Base-by-base conservation (phyloP, 2,797 vertebrate genomes). In the Rhinella marina region DNA sequence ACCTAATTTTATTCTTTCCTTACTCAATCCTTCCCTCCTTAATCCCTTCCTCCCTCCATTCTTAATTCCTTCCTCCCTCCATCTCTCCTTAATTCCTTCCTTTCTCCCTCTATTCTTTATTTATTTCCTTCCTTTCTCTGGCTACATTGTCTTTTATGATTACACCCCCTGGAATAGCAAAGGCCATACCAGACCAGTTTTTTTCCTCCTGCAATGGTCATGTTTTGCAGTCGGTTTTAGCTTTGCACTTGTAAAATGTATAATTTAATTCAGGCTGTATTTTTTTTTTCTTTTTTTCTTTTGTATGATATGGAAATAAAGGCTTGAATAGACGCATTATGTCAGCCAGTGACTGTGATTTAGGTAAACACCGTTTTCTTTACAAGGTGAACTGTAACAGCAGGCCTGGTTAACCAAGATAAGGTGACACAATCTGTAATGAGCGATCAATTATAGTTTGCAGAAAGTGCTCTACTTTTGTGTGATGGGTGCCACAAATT, bases 351-450 rank as follows among this genome's bases (percentile, higher is more conserved):
- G 9, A 17, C 72, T 61, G 57, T 62, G 32, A 85, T 85, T 85
- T 85, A 17, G 83, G 72, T 85, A 76, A 85, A 85, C 72, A 85
- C 21, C 21, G 41, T 56, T 62, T 16, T 81, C 57, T 76, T 62
- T 85, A 62, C 82, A 85, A 76, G 70, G 83, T 50, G 72, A 85
- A 85, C 83, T 27, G 70, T 41, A 61, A 19, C 9, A 10, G 72
- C 72, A 52, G 57, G 72, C 72, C 83, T 77, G 83, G 72, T 76
- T 85, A 76, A 62, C 83, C 57, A 64, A 85, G 72, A 85, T 85
- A 84, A 84, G 70, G 70, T 32, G 70, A 85, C 32, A 76, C 57
- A 25, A 85, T 62, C 57, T 85, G 12, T 76, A 73, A 62, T 48
- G 72, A 76, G 83, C 16, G 72, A 85, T 85, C 70, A 85, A 76